These are phyloP conservation scores for Engraulis encrasicolus DNA, from an alignment of 2,113 vertebrate genomes.

Conservation along the genomic window DNA sequence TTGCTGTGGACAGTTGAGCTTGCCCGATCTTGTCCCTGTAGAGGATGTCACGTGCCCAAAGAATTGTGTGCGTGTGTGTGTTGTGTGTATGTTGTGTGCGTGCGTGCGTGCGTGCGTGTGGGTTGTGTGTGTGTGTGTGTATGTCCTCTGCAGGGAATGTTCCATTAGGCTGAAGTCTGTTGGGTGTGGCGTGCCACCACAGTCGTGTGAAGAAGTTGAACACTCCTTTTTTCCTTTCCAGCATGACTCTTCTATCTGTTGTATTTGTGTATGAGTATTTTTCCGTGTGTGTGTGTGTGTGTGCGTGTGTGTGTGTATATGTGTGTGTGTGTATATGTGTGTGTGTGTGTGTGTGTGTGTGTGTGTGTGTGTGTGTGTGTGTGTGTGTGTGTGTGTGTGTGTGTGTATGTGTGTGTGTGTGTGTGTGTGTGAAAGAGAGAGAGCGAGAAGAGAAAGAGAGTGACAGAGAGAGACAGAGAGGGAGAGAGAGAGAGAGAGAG, in stretches of 20 bases:
- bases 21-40: background rate
- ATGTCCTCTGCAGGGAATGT: constrained; percentile 27
- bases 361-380: background rate
- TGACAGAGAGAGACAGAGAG: too few species aligned
- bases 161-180: constrained; percentile 3
- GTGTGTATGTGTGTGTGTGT: background rate
- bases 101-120: background rate
- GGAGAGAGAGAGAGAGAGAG: constrained; percentile 8
- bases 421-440: constrained; percentile 5
- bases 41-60: background rate
- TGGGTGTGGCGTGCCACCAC: background rate
- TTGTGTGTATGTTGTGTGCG: too few species aligned
- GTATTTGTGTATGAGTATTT: too few species aligned
- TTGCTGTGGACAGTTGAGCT: background rate
- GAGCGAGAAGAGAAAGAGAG: background rate
- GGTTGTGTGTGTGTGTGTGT: constrained; percentile 14
- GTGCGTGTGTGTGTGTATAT: too few species aligned
- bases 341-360: constrained; percentile 21
- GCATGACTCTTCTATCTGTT: background rate
- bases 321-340: background rate
- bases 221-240: background rate
- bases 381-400: constrained; percentile 21
- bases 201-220: constrained; percentile 7
- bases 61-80: too few species aligned
- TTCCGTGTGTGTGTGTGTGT: too few species aligned